Percentiles rank a stretch among this genome's conserved stretches.
Evolutionary conservation across 2,888 invertebrate genomes (phyloP).

Genomic region (Lepidonotus clava): DNA sequence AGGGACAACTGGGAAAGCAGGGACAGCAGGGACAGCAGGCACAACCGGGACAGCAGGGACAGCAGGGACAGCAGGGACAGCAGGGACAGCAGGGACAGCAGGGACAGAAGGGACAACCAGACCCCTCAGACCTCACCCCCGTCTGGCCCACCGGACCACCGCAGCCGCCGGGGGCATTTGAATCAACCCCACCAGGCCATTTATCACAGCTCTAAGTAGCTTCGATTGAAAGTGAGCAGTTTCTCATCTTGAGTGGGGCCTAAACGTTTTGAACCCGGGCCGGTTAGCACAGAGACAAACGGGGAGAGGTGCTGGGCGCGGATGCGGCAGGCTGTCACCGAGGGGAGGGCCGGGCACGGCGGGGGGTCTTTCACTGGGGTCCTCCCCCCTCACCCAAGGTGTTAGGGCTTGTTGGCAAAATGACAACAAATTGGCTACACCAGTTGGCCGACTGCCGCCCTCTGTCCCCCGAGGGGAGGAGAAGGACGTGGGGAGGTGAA

Average conservation of each 20-base stretch:
- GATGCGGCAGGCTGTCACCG: neutral
- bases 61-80: too few relatives aligned
- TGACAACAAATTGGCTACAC: constrained; percentile 47
- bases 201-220: constrained; percentile 27
- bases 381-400: neutral
- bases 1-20: too few relatives aligned
- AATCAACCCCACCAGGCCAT: constrained; percentile 16
- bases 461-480: constrained; percentile 25
- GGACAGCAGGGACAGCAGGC: too few relatives aligned
- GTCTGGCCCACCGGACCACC: too few relatives aligned
- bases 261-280: neutral
- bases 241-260: constrained; percentile 35
- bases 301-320: neutral
- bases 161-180: constrained; percentile 19
- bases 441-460: constrained; percentile 14
- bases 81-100: too few relatives aligned
- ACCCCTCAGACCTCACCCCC: too few relatives aligned
- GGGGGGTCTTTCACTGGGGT: constrained; percentile 12
- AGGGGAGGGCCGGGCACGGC: neutral
- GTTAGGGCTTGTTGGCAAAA: constrained; percentile 44
- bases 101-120: too few relatives aligned
- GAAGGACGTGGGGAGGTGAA: neutral
- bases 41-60: too few relatives aligned
- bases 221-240: constrained; percentile 12
- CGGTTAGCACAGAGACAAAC: too few relatives aligned